Percentiles rank a stretch among this genome's conserved stretches.
phyloP scores from a whole-genome alignment of 2,888 invertebrate species.

The Entomobrya proxima region DNA sequence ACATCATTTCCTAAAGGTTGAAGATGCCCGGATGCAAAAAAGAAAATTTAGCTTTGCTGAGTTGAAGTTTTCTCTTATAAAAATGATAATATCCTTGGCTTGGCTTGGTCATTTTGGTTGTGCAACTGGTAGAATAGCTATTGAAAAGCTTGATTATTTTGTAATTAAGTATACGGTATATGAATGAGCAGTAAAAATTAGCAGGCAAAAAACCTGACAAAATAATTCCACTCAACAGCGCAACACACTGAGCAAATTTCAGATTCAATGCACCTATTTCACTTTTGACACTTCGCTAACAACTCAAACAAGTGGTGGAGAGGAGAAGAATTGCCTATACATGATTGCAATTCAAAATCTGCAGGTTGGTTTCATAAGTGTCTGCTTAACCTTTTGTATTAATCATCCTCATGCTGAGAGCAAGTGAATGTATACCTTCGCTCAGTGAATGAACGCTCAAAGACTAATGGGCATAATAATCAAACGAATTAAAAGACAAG shows the following conservation, averaged over 20 bases:
- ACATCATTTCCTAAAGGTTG: background rate
- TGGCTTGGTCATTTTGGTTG: background rate
- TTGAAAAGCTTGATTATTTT: conserved; percentile 20
- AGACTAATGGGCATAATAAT: conserved; percentile 13
- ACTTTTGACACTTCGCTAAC: conserved; percentile 49
- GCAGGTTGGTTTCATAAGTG: background rate
- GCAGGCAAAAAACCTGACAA: conserved; percentile 22
- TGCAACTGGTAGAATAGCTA: background rate
- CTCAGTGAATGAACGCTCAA: background rate
- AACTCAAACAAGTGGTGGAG: conserved; percentile 34
- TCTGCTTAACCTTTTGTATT: background rate
- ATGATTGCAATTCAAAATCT: conserved; percentile 44
- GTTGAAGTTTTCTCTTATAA: background rate
- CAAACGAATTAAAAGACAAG: conserved; percentile 31
- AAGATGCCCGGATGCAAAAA: background rate
- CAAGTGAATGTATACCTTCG: background rate
- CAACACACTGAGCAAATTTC: background rate
- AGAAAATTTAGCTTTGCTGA: too few species aligned
- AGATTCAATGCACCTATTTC: conserved; percentile 37
- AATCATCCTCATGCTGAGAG: background rate
- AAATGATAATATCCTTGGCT: background rate
- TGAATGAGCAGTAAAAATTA: conserved; percentile 22
- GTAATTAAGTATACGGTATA: conserved; percentile 39
- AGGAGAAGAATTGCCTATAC: conserved; percentile 14
- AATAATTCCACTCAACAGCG: conserved; percentile 9